Conservation (phyloP, 2,888 invertebrate genomes). For the Caenorhabditis doughertyi region DNA sequence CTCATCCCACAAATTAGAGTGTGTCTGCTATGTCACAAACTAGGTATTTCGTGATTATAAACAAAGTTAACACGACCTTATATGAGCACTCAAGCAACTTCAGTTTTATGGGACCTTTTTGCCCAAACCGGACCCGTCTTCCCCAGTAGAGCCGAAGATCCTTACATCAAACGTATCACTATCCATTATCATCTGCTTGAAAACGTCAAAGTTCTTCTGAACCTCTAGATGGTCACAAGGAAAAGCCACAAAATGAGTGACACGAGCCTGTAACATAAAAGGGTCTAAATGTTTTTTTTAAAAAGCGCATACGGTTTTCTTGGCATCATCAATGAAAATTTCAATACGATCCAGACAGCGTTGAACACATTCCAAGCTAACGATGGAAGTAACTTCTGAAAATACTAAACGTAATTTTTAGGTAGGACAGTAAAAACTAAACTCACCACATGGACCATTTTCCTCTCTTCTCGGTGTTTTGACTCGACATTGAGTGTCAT, state of each 20-base stretch:
- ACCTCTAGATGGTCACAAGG: slow-evolving; percentile 61
- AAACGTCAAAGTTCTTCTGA: slow-evolving; percentile 45
- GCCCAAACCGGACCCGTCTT: too few relatives aligned
- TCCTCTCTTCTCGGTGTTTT: slow-evolving; percentile 59
- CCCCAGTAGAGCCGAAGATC: too few relatives aligned
- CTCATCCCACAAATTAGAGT: too few relatives aligned
- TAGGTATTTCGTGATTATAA: too few relatives aligned
- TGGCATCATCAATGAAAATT: slow-evolving; percentile 50
- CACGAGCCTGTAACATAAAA: slow-evolving; percentile 47
- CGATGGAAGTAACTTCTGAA: slow-evolving; percentile 64
- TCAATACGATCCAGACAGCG: slow-evolving; percentile 70
- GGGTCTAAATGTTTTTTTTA: too few relatives aligned
- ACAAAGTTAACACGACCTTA: too few relatives aligned
- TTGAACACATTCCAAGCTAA: slow-evolving; percentile 64
- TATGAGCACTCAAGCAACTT: too few relatives aligned
- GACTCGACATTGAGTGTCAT: slow-evolving; percentile 62
- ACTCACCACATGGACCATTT: slow-evolving; percentile 53
- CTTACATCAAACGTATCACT: slow-evolving; percentile 47
- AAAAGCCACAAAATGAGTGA: slow-evolving; percentile 67
- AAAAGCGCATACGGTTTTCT: slow-evolving; percentile 19
- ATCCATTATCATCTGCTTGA: slow-evolving; percentile 46
- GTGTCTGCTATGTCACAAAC: too few relatives aligned
- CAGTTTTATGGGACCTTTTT: too few relatives aligned
- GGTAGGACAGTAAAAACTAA: not conserved
- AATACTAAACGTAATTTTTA: too few relatives aligned